These are phyloP conservation scores for Coronaproctus castanopsis DNA, from an alignment of 2,888 invertebrate genomes.

Conservation along the genomic window DNA sequence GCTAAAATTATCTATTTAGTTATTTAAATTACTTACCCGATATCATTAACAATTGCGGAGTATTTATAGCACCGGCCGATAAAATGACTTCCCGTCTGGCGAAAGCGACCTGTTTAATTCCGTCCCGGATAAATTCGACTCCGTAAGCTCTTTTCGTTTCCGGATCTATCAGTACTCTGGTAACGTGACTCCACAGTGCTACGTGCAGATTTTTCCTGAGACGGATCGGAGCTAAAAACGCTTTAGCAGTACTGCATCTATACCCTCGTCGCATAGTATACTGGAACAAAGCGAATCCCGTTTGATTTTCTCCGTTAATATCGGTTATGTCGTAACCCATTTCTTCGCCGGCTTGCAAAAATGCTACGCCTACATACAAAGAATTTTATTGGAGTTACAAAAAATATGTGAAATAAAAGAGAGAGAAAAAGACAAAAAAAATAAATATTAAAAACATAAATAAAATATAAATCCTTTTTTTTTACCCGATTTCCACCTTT, in stretches of 20 bases:
- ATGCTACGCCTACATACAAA: conserved; percentile 41
- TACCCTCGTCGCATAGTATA: conserved; percentile 71
- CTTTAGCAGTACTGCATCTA: conserved; percentile 65
- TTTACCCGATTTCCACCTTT: too few species aligned
- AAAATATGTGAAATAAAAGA: too few species aligned
- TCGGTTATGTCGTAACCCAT: conserved; percentile 76
- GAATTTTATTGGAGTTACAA: too few species aligned
- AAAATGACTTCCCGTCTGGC: conserved; percentile 65
- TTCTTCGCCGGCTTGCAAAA: conserved; percentile 74
- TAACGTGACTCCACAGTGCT: conserved; percentile 58
- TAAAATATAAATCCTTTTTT: too few species aligned
- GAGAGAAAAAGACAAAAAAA: too few species aligned
- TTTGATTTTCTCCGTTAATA: conserved; percentile 66
- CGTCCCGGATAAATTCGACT: conserved; percentile 51
- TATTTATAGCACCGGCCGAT: conserved; percentile 72
- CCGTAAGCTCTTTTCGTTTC: conserved; percentile 50
- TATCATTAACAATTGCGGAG: conserved; percentile 83
- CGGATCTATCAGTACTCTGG: conserved; percentile 51
- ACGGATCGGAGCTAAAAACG: conserved; percentile 59
- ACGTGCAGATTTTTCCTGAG: conserved; percentile 61
- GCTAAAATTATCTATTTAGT: too few species aligned
- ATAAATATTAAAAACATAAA: too few species aligned
- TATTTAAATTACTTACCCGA: conserved; percentile 28
- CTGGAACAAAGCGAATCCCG: conserved; percentile 69
- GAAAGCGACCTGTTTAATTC: conserved; percentile 39